Percentiles rank a stretch among this genome's conserved stretches.
Conservation (phyloP, 2,888 invertebrate species). For the Drepanosiphum platanoidis region DNA sequence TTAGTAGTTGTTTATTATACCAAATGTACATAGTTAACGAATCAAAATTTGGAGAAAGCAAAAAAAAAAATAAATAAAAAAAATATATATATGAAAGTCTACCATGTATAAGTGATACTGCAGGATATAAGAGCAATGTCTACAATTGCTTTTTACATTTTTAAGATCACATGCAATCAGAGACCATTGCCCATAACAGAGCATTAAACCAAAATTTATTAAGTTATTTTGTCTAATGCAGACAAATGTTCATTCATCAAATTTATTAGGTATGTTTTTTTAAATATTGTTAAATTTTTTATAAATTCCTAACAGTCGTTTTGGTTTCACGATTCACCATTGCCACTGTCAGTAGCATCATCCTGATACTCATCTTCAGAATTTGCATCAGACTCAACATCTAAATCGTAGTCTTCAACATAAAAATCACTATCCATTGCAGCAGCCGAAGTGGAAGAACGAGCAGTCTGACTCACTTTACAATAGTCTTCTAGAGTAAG, state of each 20-base stretch:
- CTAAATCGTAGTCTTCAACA: conserved; percentile 91
- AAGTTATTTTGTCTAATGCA: conserved; percentile 21
- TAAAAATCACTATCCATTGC: conserved; percentile 93
- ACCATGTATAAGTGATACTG: conserved; percentile 48
- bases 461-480: conserved; percentile 86
- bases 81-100: conserved; percentile 27
- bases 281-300: conserved; percentile 32
- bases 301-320: conserved; percentile 29
- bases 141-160: conserved; percentile 7
- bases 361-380: conserved; percentile 75
- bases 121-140: conserved; percentile 33
- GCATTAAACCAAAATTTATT: conserved; percentile 31
- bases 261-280: conserved; percentile 42
- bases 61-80: conserved; percentile 26
- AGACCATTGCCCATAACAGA: conserved; percentile 42
- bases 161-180: conserved; percentile 47
- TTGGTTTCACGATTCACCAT: conserved; percentile 86
- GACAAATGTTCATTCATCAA: conserved; percentile 22
- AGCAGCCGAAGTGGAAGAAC: conserved; percentile 86
- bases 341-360: conserved; percentile 87
- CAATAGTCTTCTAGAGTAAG: conserved; percentile 98
- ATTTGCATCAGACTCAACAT: conserved; percentile 74
- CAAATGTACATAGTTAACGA: conserved; percentile 27
- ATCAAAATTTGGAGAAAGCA: conserved; percentile 34
- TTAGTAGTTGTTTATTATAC: conserved; percentile 29